A percentile compares a stretch with the other conserved stretches of the same genome.
These are phyloP conservation scores for Scolopax rusticola DNA, from an alignment of 2,797 vertebrate genomes.

Conservation along the genomic window DNA sequence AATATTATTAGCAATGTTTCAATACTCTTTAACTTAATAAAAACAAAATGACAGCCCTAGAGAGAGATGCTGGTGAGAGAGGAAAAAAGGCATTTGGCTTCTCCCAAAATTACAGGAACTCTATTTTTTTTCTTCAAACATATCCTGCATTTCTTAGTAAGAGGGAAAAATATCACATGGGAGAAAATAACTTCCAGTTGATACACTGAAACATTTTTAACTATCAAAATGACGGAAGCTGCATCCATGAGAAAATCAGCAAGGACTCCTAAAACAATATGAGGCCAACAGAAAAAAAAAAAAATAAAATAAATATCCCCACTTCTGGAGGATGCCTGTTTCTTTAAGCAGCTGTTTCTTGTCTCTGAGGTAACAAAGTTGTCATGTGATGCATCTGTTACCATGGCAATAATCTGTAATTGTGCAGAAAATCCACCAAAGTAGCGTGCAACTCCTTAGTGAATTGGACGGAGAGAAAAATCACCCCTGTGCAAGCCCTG, in stretches of 20 bases:
- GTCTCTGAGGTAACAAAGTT: constrained; percentile 83
- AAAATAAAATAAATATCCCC: constrained; percentile 38
- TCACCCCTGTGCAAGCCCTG: constrained; percentile 67
- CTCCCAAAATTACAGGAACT: constrained; percentile 13
- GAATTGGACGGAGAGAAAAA: constrained; percentile 79
- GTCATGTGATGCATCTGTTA: constrained; percentile 81
- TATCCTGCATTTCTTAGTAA: constrained; percentile 41
- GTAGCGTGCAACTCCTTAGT: constrained; percentile 80
- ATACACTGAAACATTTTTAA: constrained; percentile 64
- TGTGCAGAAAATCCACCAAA: constrained; percentile 85
- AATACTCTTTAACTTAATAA: constrained; percentile 16
- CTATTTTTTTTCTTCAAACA: background rate
- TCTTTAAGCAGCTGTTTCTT: constrained; percentile 79
- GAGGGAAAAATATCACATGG: constrained; percentile 43
- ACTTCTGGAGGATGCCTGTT: constrained; percentile 74
- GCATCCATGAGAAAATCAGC: constrained; percentile 62
- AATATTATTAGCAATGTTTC: constrained; percentile 30
- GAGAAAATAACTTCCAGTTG: constrained; percentile 66
- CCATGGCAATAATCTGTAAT: constrained; percentile 86
- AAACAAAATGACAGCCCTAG: constrained; percentile 31
- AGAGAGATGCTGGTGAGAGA: background rate
- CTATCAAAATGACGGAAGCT: constrained; percentile 28
- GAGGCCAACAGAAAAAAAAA: constrained; percentile 6
- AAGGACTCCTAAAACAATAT: constrained; percentile 70
- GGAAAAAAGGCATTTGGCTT: constrained; percentile 4